Evolutionary conservation across 1,140 invertebrate genomes (phyloP), one percentile per base, ranked within the genome.

Genomic region (Drosophila nasuta): DNA sequence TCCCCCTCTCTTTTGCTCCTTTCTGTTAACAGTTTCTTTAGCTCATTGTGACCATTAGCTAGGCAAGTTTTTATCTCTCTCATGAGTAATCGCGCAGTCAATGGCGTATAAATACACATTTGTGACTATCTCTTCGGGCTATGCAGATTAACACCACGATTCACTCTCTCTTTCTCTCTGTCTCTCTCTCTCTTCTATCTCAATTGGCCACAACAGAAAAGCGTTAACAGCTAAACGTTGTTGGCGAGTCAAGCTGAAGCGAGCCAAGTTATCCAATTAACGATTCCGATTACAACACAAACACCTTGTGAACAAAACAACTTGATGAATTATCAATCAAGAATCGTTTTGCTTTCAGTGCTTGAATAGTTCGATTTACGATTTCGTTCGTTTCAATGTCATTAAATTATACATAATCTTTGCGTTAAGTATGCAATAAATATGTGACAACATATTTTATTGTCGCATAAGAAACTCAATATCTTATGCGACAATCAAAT

Each of bases 11-110:
- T 33, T 6, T 8, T 3, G 3, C 45, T 48, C 15, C n/a, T 13
- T 43, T 43, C n/a, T 5, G 41, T 43, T n/a, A 5, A 7, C 13
- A 5, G 0, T 38, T 52, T 63, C 46, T 25, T 46, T 15, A 33
- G 46, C 33, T 41, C 48, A 51, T 38, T 64, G 17, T 71, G 60
- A 51, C 60, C 60, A 71, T 71, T 71, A 57, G 41, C 60, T 33
- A 7, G 46, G 56, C 38, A 33, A 59, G 56, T 45, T 73, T 77
- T 65, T 71, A 73, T 68, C 79, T 49, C 51, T 64, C 41, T 81
- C 63, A 62, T 73, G 63, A 77, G 71, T 62, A 66, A 79, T 75
- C 65, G 78, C 57, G 38, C 33, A 33, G 56, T 57, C 71, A 80
- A 62, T 75, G 65, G 52, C 69, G 51, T 49, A 63, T 49, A 49